Percentiles rank a stretch among this genome's conserved stretches.
phyloP scores from a whole-genome alignment of 2,888 invertebrate species.

The Oxytorus armatus region DNA sequence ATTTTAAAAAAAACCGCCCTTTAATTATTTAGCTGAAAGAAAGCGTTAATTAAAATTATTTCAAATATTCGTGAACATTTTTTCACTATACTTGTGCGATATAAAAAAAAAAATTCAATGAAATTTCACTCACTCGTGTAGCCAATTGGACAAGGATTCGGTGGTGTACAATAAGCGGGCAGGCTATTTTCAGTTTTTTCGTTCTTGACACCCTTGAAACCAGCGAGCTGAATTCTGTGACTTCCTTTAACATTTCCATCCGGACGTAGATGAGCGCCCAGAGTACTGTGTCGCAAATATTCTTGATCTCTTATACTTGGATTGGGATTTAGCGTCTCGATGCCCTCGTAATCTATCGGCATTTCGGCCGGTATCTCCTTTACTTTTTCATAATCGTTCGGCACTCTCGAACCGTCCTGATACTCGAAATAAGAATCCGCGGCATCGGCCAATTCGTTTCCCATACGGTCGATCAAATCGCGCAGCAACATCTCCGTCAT shows the following conservation, averaged over 20 bases:
- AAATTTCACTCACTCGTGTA: conserved; percentile 89
- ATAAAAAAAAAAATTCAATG: not conserved
- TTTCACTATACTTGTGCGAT: conserved; percentile 86
- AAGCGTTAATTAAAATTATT: too few species aligned
- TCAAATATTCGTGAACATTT: too few species aligned
- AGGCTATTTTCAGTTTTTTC: conserved; percentile 96
- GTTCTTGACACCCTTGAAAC: conserved; percentile 88
- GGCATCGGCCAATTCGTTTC: conserved; percentile 89
- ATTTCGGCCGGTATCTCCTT: conserved; percentile 82
- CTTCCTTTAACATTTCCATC: conserved; percentile 84
- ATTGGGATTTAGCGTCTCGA: conserved; percentile 89
- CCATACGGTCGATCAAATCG: conserved; percentile 92
- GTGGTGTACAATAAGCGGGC: conserved; percentile 99
- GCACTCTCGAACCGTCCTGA: conserved; percentile 85
- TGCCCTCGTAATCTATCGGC: conserved; percentile 89
- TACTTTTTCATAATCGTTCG: conserved; percentile 74
- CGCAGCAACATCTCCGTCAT: conserved; percentile 90
- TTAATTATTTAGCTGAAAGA: too few species aligned
- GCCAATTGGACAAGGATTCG: conserved; percentile 99
- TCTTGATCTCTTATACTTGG: conserved; percentile 95
- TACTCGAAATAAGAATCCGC: conserved; percentile 89
- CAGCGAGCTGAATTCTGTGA: conserved; percentile 81
- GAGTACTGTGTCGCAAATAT: conserved; percentile 92
- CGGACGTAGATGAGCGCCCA: conserved; percentile 91
- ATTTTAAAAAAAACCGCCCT: too few species aligned